Evolutionary conservation across 53 echinoderm and acorn worm genomes (phyloP), one percentile per base, ranked within the genome.

Genomic region (Astropecten irregularis): DNA sequence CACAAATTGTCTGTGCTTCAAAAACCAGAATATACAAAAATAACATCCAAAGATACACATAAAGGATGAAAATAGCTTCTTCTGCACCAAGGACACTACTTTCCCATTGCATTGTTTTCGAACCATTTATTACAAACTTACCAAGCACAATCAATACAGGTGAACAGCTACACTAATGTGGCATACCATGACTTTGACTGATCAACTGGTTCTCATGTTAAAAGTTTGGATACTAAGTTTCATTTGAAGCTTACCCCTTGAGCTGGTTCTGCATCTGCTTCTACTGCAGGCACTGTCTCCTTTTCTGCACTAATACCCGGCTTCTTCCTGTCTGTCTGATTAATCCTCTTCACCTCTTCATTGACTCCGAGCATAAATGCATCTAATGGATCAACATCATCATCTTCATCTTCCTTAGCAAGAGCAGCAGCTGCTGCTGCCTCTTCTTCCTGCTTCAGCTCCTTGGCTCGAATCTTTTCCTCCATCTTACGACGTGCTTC

Each of bases 301-400:
- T 74, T 79, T 2, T 76, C 84, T 3, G 8, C 64, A 1, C 39
- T 74, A 3, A 44, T 64, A 1, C 64, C 59, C 2, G 67, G 68
- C 34, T 81, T 86, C 86, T 92, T 84, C 27, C 87, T 61, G 34
- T 94, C 97, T 20, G 50, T 82, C 40, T 84, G 85, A 27, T 88
- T 89, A 4, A 97, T 97, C 63, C 94, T 91, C 55, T 90, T 84
- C 23, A 97, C 97, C 73, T 97, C 94, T 9, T 91, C 94, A 2
- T 92, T 84, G 0, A 97, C 94, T 0, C 94, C 88, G 70, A 82
- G 83, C 97, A 97, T 97, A 73, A 97, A 97, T 7, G 97, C 97
- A 59, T 97, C 97, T 46, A 97, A 84, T 25, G 97, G 97, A 50
- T 97, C 97, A 4, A 94, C 68, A 3, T 88, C 92, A 49, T 91